Base-by-base conservation (phyloP, 1,140 invertebrate genomes). In the Heliconius himera region DNA sequence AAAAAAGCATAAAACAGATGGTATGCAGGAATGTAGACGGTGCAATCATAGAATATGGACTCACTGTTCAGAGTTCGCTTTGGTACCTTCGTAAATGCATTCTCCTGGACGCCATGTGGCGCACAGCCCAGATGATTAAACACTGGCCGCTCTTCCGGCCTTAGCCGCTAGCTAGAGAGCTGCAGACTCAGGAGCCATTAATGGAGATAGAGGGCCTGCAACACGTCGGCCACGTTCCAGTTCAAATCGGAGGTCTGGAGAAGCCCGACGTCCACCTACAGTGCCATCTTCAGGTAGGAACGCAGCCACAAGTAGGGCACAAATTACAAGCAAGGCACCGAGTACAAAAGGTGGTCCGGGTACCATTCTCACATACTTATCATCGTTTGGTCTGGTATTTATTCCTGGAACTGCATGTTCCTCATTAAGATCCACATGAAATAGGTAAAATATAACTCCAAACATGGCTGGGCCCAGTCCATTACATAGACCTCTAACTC, bases 321-420 rank as follows among this genome's bases (percentile, higher is more conserved):
- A 97, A 82, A 99, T 97, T 75, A 99, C 99, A 90, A 99, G 96
- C 88, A 99, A 95, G 74, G 99, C 98, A 77, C 99, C 99, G 95
- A 99, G 99, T 46, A 99, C 98, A 95, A 99, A 99, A n/a, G 99
- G 99, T 72, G 99, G 99, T n/a, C 99, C 99, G 71, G 99, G 99
- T 84, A 99, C 97, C 85, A 99, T 94, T 94, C 97, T 95, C 51
- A 93, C 91, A 77, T 95, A 93, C 38, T 88, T 89, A 71, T 93
- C 91, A 29, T 88, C 85, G 36, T 88, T 85, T 11, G 89, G 86
- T n/a, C 83, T 82, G 33, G 87, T 86, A 16, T 90, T 82, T 78
- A 88, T 76, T 29, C 90, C 91, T 2, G 91, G 76, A 78, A 87
- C 81, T 73, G 91, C 87, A 89, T 95, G 91, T 90, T 96, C 96